Base-by-base conservation (phyloP, 1,140 invertebrate genomes). In the Teleopsis dalmanni region DNA sequence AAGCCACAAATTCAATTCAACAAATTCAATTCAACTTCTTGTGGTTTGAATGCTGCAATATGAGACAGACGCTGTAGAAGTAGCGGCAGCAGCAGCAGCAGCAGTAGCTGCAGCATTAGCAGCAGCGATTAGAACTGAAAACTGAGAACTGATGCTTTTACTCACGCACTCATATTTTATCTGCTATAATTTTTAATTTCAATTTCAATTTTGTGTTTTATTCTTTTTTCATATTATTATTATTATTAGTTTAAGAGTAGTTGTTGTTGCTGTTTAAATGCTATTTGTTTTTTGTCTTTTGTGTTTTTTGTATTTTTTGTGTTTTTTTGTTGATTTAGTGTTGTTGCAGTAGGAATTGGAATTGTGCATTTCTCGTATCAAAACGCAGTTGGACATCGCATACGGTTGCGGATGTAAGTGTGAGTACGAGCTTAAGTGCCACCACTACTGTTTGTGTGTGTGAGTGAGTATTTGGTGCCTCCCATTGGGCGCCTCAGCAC, bases 401-500 rank as follows among this genome's bases (percentile, higher is more conserved):
- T 36, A 54, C 57, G 58, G 58, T 50, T 55, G 51, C 51, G 48
- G 57, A 52, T 38, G 22, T 38, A n/a, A 31, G 25, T 23, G 25
- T 38, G 37, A 38, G 22, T 38, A 27, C 31, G 36, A 38, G 46
- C 46, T 47, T 47, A 26, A 37, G 35, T 40, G 61, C 62, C 62
- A n/a, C n/a, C n/a, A n/a, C n/a, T n/a, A n/a, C n/a, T n/a, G n/a
- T n/a, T n/a, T n/a, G n/a, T n/a, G n/a, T n/a, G n/a, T n/a, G n/a
- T n/a, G n/a, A n/a, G n/a, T n/a, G n/a, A n/a, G n/a, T n/a, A n/a
- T n/a, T n/a, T n/a, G n/a, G n/a, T n/a, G n/a, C n/a, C 62, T 65
- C 62, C 60, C 62, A 59, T 63, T 58, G 62, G 55, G 53, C 58
- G 62, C 59, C 62, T 58, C 62, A 56, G 59, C 57, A 58, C 57